These are phyloP conservation scores for Neotoxoptera formosana DNA, from an alignment of 1,140 invertebrate genomes.

Conservation along the genomic window DNA sequence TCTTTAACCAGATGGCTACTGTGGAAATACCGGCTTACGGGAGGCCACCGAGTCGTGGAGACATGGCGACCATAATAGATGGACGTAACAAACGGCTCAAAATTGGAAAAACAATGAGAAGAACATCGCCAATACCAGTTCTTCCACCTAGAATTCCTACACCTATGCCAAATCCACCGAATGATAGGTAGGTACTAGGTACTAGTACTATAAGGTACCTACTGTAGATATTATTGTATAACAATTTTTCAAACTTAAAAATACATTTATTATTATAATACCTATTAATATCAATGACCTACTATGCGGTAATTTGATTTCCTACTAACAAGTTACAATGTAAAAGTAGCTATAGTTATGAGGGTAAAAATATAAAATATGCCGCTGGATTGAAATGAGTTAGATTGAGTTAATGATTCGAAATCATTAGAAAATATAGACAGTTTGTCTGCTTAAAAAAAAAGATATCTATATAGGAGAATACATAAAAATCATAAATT, in stretches of 20 bases:
- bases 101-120: conserved; percentile 10
- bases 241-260: not conserved
- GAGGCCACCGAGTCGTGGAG: not conserved
- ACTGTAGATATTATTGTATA: not conserved
- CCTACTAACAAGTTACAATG: not conserved
- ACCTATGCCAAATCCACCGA: conserved; percentile 1
- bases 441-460: not conserved
- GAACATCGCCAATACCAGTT: conserved; percentile 37
- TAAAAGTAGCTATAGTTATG: not conserved
- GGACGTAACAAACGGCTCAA: conserved; percentile 8
- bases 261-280: not conserved
- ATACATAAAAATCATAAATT: too few species aligned
- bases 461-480: not conserved
- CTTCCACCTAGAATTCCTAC: conserved; percentile 45
- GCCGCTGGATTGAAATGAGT: too few species aligned
- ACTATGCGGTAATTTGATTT: not conserved
- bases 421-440: not conserved
- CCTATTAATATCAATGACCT: not conserved
- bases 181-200: conserved; percentile 30
- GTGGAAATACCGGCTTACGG: conserved; percentile 28
- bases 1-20: conserved; percentile 34
- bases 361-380: not conserved
- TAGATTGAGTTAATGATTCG: not conserved
- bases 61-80: not conserved
- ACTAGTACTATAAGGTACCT: too few species aligned